Percentiles rank a stretch among this genome's conserved stretches.
Conservation (phyloP, 2,113 vertebrate genomes). For the Oncorhynchus tshawytscha region DNA sequence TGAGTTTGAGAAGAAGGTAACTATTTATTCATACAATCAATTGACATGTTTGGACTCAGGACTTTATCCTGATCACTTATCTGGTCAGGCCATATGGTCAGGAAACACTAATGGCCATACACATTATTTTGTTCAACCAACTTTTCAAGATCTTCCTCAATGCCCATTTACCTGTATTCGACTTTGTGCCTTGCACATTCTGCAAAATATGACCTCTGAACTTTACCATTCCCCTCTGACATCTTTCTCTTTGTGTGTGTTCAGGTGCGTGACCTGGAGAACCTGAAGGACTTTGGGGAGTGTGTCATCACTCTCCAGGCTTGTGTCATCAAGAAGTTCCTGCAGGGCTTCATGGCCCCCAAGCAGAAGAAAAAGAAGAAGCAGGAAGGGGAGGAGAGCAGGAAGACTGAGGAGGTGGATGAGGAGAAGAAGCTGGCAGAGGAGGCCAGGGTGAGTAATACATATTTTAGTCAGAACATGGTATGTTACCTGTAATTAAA, state of each 20-base stretch:
- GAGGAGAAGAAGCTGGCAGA: slow-evolving; percentile 96
- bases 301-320: slow-evolving; percentile 90
- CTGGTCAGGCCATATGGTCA: too few relatives aligned
- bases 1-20: slow-evolving; percentile 87
- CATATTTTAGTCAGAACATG: not conserved
- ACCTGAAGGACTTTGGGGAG: slow-evolving; percentile 92
- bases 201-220: not conserved
- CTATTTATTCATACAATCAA: not conserved
- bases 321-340: slow-evolving; percentile 94
- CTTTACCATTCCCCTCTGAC: not conserved
- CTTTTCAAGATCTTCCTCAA: not conserved
- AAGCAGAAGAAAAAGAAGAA: slow-evolving; percentile 92
- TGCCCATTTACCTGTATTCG: not conserved
- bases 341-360: slow-evolving; percentile 98
- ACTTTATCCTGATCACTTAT: too few relatives aligned
- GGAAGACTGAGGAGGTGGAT: slow-evolving; percentile 88
- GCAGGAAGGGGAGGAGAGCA: slow-evolving; percentile 82
- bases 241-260: not conserved
- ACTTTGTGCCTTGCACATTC: not conserved
- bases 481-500: too few relatives aligned
- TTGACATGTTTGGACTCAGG: too few relatives aligned
- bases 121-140: not conserved
- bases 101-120: too few relatives aligned
- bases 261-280: slow-evolving; percentile 85
- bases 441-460: slow-evolving; percentile 86